Conservation (phyloP, 2,797 vertebrate species). For the Staurois parvus region DNA sequence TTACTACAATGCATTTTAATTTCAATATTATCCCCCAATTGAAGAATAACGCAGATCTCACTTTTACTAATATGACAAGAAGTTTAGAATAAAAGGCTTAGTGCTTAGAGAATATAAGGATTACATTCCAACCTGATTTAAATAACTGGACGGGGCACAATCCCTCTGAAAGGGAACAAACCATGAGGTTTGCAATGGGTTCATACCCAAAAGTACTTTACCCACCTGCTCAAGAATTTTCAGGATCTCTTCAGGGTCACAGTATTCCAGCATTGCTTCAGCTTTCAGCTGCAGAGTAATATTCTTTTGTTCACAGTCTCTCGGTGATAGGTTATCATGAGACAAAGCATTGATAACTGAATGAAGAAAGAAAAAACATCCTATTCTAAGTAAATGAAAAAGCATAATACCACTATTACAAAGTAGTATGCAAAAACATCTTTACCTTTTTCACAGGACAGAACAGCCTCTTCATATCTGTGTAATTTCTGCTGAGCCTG, state of each 20-base stretch:
- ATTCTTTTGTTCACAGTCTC: constrained; percentile 67
- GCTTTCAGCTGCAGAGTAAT: constrained; percentile 79
- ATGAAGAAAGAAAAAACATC: constrained; percentile 43
- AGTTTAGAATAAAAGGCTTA: too few relatives aligned
- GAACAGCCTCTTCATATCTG: constrained; percentile 77
- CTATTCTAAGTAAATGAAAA: not conserved
- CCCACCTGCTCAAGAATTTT: constrained; percentile 84
- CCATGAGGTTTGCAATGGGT: too few relatives aligned
- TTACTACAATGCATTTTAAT: too few relatives aligned
- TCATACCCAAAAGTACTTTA: not conserved
- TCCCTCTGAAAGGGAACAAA: too few relatives aligned
- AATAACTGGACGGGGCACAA: too few relatives aligned
- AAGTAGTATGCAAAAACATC: not conserved
- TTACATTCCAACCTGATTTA: too few relatives aligned
- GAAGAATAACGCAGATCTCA: too few relatives aligned
- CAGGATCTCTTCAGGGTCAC: constrained; percentile 81
- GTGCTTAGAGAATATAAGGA: too few relatives aligned
- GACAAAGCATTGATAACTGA: constrained; percentile 79
- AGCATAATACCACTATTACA: too few relatives aligned
- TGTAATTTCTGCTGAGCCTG: constrained; percentile 88
- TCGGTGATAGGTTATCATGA: constrained; percentile 45
- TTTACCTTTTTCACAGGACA: constrained; percentile 88
- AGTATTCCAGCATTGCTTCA: constrained; percentile 81
- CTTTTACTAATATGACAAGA: too few relatives aligned
- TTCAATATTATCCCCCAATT: too few relatives aligned